Evolutionary conservation across 1,140 invertebrate genomes (phyloP).

Genomic region (Zaprionus vittiger): DNA sequence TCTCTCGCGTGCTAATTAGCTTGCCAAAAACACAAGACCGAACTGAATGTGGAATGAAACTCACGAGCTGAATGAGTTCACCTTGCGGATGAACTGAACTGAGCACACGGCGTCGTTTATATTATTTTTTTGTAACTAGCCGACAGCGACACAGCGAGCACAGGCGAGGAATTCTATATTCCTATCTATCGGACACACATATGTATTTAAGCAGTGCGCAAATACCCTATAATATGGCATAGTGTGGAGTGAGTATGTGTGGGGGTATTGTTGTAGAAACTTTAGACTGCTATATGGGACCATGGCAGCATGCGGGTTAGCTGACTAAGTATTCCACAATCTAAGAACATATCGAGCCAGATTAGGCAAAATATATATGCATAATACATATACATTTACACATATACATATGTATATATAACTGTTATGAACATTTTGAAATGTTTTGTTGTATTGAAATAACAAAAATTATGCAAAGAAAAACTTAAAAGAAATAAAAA

Average conservation of each 20-base stretch:
- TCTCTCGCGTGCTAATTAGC: constrained; percentile 26
- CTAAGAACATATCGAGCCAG: background rate
- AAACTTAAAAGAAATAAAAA: too few species aligned
- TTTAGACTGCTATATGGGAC: background rate
- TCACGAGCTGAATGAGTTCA: constrained; percentile 36
- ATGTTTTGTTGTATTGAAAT: too few species aligned
- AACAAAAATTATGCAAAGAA: too few species aligned
- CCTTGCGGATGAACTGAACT: constrained; percentile 37
- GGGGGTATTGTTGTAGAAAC: background rate
- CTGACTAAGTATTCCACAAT: background rate
- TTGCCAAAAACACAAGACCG: constrained; percentile 16
- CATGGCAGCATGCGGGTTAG: background rate
- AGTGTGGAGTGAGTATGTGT: background rate
- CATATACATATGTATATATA: too few species aligned
- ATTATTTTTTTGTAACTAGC: constrained; percentile 33
- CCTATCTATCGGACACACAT: constrained; percentile 34
- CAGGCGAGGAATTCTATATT: constrained; percentile 31
- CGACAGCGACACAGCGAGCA: background rate
- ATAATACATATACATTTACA: too few species aligned
- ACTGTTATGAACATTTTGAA: too few species aligned
- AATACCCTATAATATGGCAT: constrained; percentile 11
- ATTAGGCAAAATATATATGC: too few species aligned
- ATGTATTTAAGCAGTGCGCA: constrained; percentile 9
- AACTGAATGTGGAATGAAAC: constrained; percentile 8
- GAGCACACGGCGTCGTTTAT: constrained; percentile 28